These are phyloP conservation scores for Hipparchia semele DNA, from an alignment of 2,888 invertebrate genomes.

Conservation along the genomic window DNA sequence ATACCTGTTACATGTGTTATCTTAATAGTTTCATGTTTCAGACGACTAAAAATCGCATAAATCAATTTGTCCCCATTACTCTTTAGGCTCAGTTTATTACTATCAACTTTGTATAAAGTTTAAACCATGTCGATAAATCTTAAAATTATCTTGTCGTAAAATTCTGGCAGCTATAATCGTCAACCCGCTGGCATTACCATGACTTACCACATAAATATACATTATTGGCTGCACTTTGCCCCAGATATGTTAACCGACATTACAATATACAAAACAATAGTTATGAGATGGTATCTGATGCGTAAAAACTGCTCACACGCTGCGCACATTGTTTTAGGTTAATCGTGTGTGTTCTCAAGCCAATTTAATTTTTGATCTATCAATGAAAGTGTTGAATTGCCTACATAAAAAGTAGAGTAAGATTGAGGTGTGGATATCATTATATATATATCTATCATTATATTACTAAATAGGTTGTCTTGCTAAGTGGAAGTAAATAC, in stretches of 20 bases:
- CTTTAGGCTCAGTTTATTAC: too few species aligned
- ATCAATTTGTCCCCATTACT: too few species aligned
- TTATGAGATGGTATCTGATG: conserved; percentile 34
- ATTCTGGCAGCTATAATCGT: neutral
- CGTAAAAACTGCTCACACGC: conserved; percentile 36
- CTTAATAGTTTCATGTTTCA: too few species aligned
- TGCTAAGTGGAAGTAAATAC: too few species aligned
- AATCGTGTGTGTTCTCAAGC: conserved; percentile 32
- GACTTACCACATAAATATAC: conserved; percentile 16
- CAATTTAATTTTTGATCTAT: conserved; percentile 29
- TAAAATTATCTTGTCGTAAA: neutral
- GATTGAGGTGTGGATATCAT: neutral
- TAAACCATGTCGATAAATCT: neutral
- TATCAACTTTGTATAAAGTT: neutral
- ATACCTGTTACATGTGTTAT: too few species aligned
- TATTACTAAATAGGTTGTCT: neutral
- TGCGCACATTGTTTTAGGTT: conserved; percentile 23
- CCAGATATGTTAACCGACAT: conserved; percentile 36
- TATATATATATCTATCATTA: neutral
- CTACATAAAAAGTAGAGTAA: conserved; percentile 2
- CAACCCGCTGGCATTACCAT: conserved; percentile 11
- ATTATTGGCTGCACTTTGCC: conserved; percentile 27
- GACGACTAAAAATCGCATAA: too few species aligned
- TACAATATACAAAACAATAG: conserved; percentile 27
- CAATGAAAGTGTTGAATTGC: conserved; percentile 15